These are phyloP conservation scores for Stenchaetothrips biformis DNA, from an alignment of 2,888 invertebrate species.

Conservation along the genomic window DNA sequence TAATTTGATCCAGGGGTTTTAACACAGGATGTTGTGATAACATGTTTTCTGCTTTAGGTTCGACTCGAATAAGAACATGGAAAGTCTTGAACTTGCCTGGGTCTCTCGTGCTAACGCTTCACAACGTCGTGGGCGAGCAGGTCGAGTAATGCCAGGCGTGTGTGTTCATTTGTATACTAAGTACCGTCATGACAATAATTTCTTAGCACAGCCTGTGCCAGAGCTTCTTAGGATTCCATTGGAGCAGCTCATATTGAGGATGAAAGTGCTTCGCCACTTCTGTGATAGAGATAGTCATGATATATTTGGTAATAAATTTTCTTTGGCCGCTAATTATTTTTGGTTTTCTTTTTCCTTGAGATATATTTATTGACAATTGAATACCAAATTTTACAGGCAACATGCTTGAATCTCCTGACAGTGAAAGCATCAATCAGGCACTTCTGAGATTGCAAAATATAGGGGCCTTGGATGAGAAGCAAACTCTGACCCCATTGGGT, in stretches of 20 bases:
- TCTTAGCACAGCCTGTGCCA: slow-evolving; percentile 72
- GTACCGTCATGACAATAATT: slow-evolving; percentile 54
- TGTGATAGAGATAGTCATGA: slow-evolving; percentile 50
- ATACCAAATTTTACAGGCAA: slow-evolving; percentile 48
- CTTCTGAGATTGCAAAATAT: slow-evolving; percentile 66
- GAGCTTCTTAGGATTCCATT: slow-evolving; percentile 87
- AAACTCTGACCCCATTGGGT: slow-evolving; percentile 76
- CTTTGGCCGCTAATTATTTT: not conserved
- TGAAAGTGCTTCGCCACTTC: slow-evolving; percentile 61
- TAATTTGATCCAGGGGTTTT: not conserved
- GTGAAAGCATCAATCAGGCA: slow-evolving; percentile 63
- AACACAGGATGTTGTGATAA: not conserved
- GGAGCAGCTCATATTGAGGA: slow-evolving; percentile 71
- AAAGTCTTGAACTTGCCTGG: slow-evolving; percentile 81
- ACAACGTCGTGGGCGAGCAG: slow-evolving; percentile 86
- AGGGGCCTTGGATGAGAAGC: slow-evolving; percentile 71
- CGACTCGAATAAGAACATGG: slow-evolving; percentile 79
- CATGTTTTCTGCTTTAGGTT: slow-evolving; percentile 50
- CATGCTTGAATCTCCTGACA: slow-evolving; percentile 68
- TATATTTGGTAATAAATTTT: slow-evolving; percentile 49
- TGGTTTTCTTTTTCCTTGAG: not conserved
- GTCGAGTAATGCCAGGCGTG: slow-evolving; percentile 82
- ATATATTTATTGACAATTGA: slow-evolving; percentile 27
- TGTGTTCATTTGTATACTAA: slow-evolving; percentile 82
- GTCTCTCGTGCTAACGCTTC: slow-evolving; percentile 85